A percentile compares a stretch with the other conserved stretches of the same genome.
These are phyloP conservation scores for Synanthedon formicaeformis DNA, from an alignment of 2,888 invertebrate genomes.

Conservation along the genomic window DNA sequence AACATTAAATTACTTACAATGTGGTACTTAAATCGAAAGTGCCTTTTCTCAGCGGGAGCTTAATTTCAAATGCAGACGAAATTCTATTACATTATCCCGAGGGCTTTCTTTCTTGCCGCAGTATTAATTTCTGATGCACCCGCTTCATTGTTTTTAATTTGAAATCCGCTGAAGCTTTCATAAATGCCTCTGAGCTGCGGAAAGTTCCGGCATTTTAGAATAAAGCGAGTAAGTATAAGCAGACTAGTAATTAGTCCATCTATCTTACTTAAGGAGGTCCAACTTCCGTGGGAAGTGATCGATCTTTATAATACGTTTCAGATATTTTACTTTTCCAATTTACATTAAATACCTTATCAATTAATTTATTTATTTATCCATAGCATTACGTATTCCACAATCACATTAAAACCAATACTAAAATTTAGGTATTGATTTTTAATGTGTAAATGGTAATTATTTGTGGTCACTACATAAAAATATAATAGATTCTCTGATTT, in stretches of 20 bases:
- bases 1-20: too few species aligned
- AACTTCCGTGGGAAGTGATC: neutral
- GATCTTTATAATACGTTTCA: too few species aligned
- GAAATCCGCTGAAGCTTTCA: neutral
- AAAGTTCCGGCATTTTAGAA: constrained; percentile 5
- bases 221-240: constrained; percentile 6
- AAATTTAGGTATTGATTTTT: too few species aligned
- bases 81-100: neutral
- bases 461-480: too few species aligned
- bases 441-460: too few species aligned
- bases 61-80: neutral
- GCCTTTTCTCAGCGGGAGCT: constrained; percentile 2
- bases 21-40: neutral
- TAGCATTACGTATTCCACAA: too few species aligned
- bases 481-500: too few species aligned
- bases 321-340: too few species aligned
- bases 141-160: neutral
- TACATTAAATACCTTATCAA: too few species aligned
- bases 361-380: too few species aligned
- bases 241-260: constrained; percentile 8
- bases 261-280: constrained; percentile 14
- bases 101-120: neutral
- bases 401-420: too few species aligned
- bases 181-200: neutral
- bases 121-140: neutral